A percentile compares a stretch with the other conserved stretches of the same genome.
Conservation (phyloP, 2,113 vertebrate species). For the Daboia siamensis region DNA sequence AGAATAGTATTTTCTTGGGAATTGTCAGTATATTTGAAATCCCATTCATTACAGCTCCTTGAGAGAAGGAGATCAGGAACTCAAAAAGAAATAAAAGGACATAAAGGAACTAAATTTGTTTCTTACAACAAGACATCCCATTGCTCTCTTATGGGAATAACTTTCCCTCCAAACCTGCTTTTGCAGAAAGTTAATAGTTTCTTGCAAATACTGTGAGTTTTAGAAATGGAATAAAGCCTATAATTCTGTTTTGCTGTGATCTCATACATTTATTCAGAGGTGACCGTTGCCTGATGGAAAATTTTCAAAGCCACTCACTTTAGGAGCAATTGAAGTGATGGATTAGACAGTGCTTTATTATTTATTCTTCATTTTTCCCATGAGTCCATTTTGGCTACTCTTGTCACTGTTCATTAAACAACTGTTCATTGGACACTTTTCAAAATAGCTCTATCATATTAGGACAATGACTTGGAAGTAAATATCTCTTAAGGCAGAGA, state of each 20-base stretch:
- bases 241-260: neutral
- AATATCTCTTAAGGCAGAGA: constrained; percentile 1
- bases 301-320: constrained; percentile 4
- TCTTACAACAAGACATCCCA: neutral
- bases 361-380: constrained; percentile 6
- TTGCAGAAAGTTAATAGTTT: neutral
- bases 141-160: neutral
- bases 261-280: constrained; percentile 16
- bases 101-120: constrained; percentile 16
- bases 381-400: neutral
- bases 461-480: constrained; percentile 15
- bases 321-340: constrained; percentile 17
- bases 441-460: constrained; percentile 8
- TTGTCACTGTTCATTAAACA: constrained; percentile 28
- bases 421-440: constrained; percentile 11
- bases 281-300: constrained; percentile 20
- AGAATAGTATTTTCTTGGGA: constrained; percentile 18
- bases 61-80: neutral
- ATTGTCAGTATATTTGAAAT: constrained; percentile 19
- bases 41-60: neutral
- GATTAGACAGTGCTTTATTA: neutral
- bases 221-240: constrained; percentile 14
- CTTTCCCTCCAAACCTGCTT: neutral
- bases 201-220: neutral
- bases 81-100: constrained; percentile 11